Evolutionary conservation across 2,797 vertebrate species (phyloP).

Genomic region (Notamacropus eugenii): DNA sequence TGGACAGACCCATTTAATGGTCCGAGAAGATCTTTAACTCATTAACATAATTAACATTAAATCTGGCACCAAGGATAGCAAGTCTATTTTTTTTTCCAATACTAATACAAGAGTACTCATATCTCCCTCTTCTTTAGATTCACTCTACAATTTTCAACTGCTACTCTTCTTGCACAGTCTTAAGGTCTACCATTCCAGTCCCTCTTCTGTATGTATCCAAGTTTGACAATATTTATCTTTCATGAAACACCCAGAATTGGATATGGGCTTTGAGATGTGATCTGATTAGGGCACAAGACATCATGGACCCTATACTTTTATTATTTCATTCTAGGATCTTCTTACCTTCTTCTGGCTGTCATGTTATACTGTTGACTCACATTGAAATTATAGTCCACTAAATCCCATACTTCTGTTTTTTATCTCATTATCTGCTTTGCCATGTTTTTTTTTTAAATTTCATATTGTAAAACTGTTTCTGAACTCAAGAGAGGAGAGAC

Average conservation of each 20-base stretch:
- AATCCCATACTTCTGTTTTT: too few relatives aligned
- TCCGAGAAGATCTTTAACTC: too few relatives aligned
- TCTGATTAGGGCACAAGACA: background rate
- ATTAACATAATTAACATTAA: too few relatives aligned
- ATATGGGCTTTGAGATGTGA: background rate
- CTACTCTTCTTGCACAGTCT: background rate
- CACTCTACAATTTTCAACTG: background rate
- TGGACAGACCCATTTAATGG: too few relatives aligned
- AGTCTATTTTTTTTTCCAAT: background rate
- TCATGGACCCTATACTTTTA: background rate
- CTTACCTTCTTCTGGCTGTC: too few relatives aligned
- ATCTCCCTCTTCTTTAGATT: background rate
- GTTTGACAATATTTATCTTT: background rate
- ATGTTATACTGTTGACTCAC: too few relatives aligned
- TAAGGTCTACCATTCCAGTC: background rate
- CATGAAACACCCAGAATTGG: background rate
- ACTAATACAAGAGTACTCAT: background rate
- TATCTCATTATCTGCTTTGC: too few relatives aligned
- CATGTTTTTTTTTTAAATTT: too few relatives aligned
- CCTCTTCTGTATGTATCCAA: background rate
- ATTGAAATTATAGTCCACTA: too few relatives aligned
- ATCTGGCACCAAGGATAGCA: background rate
- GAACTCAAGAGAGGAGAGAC: too few relatives aligned
- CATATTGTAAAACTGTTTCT: too few relatives aligned
- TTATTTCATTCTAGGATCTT: background rate